These are phyloP conservation scores for Cricetomys ansorgei DNA, from an alignment of 2,113 vertebrate genomes.

Conservation along the genomic window DNA sequence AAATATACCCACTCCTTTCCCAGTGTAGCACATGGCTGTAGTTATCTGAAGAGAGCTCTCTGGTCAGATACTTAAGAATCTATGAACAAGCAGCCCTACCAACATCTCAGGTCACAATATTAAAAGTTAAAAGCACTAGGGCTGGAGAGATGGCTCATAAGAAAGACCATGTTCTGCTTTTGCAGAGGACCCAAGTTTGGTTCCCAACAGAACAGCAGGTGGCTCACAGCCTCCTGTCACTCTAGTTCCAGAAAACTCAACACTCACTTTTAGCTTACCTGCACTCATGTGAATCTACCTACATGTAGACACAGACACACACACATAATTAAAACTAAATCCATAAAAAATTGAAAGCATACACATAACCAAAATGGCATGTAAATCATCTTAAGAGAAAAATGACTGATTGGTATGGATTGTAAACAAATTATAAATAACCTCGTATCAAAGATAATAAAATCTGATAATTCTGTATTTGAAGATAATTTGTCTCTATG, in stretches of 20 bases:
- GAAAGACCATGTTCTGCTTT: background rate
- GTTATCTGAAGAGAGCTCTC: background rate
- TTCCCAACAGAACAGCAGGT: background rate
- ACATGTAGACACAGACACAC: background rate
- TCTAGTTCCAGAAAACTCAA: background rate
- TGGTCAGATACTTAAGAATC: background rate
- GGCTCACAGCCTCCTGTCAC: background rate
- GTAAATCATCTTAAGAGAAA: background rate
- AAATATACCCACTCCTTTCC: slow-evolving; percentile 44
- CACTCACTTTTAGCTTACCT: background rate
- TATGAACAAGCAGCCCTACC: background rate
- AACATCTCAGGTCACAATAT: background rate
- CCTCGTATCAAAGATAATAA: background rate
- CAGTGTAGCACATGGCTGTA: background rate
- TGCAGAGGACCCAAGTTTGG: background rate
- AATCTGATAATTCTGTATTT: slow-evolving; percentile 17
- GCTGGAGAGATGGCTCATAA: background rate
- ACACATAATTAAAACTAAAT: background rate
- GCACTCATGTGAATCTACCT: background rate
- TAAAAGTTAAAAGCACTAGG: slow-evolving; percentile 34
- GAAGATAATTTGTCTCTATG: background rate
- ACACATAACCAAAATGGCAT: background rate
- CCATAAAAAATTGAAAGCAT: background rate
- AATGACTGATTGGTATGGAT: background rate
- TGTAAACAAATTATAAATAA: background rate